A percentile compares a stretch with the other conserved stretches of the same genome.
These are phyloP conservation scores for Anthoscopus minutus DNA, from an alignment of 2,113 vertebrate species.

Conservation along the genomic window DNA sequence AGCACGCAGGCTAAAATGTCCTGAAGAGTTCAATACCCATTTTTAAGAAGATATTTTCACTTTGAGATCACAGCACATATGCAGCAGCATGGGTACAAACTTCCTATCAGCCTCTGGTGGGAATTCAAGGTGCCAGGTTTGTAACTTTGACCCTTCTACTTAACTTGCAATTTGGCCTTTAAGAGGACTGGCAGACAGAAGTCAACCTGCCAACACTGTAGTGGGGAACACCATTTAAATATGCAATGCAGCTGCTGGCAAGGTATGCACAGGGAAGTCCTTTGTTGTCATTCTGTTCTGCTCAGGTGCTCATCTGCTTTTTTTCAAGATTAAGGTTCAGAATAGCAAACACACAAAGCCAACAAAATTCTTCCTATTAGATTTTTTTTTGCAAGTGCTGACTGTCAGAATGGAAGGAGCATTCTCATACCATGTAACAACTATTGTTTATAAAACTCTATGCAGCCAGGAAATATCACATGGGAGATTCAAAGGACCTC, in stretches of 20 bases:
- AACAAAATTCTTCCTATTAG: neutral
- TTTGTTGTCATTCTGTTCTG: neutral
- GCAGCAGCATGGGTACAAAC: neutral
- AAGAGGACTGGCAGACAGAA: neutral
- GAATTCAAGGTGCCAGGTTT: neutral
- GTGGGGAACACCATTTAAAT: neutral
- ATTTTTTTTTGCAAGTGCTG: neutral
- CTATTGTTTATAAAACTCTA: neutral
- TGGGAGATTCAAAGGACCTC: neutral
- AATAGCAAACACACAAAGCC: neutral
- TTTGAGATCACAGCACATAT: rapidly evolving
- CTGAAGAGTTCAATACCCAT: neutral
- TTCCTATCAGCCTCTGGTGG: neutral
- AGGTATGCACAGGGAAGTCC: neutral
- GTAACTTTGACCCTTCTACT: neutral
- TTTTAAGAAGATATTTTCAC: neutral
- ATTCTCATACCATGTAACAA: neutral
- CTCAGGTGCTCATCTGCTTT: neutral
- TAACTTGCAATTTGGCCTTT: neutral
- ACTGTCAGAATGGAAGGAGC: neutral
- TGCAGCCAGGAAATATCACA: neutral
- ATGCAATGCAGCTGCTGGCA: neutral
- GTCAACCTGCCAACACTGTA: neutral
- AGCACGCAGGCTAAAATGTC: neutral
- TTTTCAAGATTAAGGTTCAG: neutral